Base-by-base conservation (phyloP, 2,113 vertebrate species). In the Columbina picui region DNA sequence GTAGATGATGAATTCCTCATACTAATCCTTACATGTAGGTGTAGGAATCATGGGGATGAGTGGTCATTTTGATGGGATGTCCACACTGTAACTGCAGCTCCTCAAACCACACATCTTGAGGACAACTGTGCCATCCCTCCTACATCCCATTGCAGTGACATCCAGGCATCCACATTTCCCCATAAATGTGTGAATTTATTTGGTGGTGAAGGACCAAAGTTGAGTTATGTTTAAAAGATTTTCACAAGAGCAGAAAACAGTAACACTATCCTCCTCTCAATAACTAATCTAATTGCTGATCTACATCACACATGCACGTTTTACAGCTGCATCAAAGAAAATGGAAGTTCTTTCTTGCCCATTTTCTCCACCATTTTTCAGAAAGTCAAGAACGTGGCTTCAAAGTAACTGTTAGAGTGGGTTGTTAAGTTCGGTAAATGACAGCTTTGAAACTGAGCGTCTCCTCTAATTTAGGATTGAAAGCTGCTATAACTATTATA, bases 341-440 rank as follows among this genome's bases (percentile, higher is more conserved):
- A 26, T 49, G 23, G 17, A 52, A 49, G 27, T 32, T 22, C 38
- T 90, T 84, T 65, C 36, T 68, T 32, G 19, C 30, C 21, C 5
- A 18, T 69, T 89, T 89, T 26, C 34, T 53, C 47, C 34, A 27
- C 10, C 17, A 22, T 74, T 56, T 87, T 84, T 53, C 80, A 52
- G 47, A 63, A 89, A 89, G 38, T 26, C 26, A 43, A 34, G 52
- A 47, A 34, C 1, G 4, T 43, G 36, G 8, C n/a, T 70, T 75
- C 63, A 65, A 14, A 55, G 63, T 25, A 78, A 59, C 39, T 27
- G 23, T 89, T 88, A 92, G 17, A 32, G 36, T 20, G 36, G 88
- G 38, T 26, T 92, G 76, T 96, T 84, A 85, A 84, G 18, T 63
- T 74, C 79, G 86, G 85, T 93, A 59, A 65, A 89, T 41, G 38